phyloP scores from a whole-genome alignment of 2,888 invertebrate genomes.

The Orchestes rusci region DNA sequence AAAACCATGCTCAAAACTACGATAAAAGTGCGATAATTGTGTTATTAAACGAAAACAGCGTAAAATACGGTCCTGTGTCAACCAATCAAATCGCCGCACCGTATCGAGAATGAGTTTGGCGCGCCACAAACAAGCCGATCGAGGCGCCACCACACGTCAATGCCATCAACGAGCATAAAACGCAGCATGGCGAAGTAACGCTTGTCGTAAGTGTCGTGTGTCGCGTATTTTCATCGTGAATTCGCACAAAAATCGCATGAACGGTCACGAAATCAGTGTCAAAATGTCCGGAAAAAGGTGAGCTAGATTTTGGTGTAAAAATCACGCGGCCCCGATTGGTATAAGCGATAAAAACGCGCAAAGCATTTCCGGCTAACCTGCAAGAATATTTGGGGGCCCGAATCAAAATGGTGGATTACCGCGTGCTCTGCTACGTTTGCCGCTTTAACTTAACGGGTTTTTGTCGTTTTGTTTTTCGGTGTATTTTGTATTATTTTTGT shows the following conservation, averaged over 20 bases:
- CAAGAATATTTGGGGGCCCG: conserved; percentile 39
- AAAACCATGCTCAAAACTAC: too few relatives aligned
- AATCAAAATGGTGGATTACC: conserved; percentile 45
- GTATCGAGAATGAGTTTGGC: too few relatives aligned
- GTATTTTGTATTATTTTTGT: neutral
- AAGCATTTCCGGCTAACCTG: conserved; percentile 45
- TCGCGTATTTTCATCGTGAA: conserved; percentile 30
- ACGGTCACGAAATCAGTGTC: conserved; percentile 4
- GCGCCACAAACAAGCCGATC: conserved; percentile 22
- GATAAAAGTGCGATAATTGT: too few relatives aligned
- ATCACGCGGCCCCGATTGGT: conserved; percentile 23
- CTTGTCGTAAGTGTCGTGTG: conserved; percentile 27
- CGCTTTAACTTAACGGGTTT: neutral
- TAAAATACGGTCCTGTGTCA: too few relatives aligned
- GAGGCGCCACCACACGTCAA: conserved; percentile 36
- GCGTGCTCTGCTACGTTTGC: conserved; percentile 37
- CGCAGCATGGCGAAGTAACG: conserved; percentile 37
- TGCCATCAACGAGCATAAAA: conserved; percentile 33
- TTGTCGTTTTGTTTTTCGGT: neutral
- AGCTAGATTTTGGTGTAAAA: conserved; percentile 23
- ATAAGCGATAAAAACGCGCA: conserved; percentile 13
- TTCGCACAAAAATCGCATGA: conserved; percentile 22
- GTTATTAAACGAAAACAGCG: too few relatives aligned
- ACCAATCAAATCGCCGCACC: too few relatives aligned
- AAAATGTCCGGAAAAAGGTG: conserved; percentile 25